phyloP scores from a whole-genome alignment of 53 echinoderm and acorn worm species.

The Henricia sp. region DNA sequence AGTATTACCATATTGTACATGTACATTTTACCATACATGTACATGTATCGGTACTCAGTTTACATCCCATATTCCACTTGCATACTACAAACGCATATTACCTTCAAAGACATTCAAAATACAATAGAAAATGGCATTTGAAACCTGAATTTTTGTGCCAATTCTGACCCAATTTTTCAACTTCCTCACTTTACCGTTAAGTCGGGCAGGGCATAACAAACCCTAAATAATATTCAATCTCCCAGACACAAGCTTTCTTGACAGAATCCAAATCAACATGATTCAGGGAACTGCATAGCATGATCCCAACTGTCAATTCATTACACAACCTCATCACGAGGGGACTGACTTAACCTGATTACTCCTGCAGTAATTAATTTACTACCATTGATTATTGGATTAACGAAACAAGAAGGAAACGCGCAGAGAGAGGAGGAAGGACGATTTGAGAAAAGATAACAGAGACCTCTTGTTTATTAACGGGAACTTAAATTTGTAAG shows the following conservation, averaged over 20 bases:
- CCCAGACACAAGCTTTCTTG: too few relatives aligned
- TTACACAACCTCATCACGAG: background rate
- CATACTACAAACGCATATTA: too few relatives aligned
- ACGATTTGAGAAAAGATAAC: background rate
- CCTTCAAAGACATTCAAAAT: too few relatives aligned
- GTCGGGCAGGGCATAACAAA: too few relatives aligned
- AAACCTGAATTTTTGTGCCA: too few relatives aligned
- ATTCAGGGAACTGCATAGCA: too few relatives aligned
- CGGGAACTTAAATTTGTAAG: background rate
- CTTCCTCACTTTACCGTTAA: too few relatives aligned
- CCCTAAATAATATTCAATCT: too few relatives aligned
- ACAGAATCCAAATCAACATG: too few relatives aligned
- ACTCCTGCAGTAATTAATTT: slow-evolving; percentile 29
- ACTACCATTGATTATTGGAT: slow-evolving; percentile 30
- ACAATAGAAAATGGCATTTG: too few relatives aligned
- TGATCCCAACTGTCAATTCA: background rate
- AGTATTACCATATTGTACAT: too few relatives aligned
- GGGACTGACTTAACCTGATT: slow-evolving; percentile 12
- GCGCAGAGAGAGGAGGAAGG: background rate
- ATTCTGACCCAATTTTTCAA: too few relatives aligned
- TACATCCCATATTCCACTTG: background rate
- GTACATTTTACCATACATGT: background rate
- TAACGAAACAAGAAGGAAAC: background rate
- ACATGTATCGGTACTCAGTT: background rate
- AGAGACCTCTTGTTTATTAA: background rate